A percentile compares a stretch with the other conserved stretches of the same genome.
Evolutionary conservation across 2,888 invertebrate species (phyloP).

Genomic region (Phortica magna): DNA sequence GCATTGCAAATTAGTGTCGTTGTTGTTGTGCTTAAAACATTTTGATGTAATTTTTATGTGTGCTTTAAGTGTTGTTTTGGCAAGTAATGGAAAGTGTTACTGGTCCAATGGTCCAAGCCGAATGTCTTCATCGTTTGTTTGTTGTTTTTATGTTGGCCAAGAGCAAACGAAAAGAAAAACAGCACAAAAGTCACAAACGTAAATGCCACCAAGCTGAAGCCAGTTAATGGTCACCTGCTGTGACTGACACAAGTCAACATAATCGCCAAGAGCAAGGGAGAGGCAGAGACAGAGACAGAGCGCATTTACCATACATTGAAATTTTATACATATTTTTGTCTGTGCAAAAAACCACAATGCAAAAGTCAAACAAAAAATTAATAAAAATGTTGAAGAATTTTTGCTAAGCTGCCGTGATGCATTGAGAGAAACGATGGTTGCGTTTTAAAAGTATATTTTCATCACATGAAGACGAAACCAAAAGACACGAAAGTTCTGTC

Average conservation of each 20-base stretch:
- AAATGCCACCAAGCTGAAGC: constrained; percentile 36
- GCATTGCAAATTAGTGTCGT: constrained; percentile 36
- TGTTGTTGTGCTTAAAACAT: constrained; percentile 25
- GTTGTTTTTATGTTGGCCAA: constrained; percentile 29
- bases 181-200: constrained; percentile 47
- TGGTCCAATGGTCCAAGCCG: constrained; percentile 38
- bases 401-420: not conserved
- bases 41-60: not conserved
- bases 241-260: constrained; percentile 66
- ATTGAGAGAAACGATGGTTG: not conserved
- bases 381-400: constrained; percentile 51
- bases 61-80: not conserved
- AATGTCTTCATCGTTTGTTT: constrained; percentile 44
- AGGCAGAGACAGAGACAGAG: constrained; percentile 15
- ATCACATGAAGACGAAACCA: too few relatives aligned
- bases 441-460: not conserved
- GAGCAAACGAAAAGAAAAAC: constrained; percentile 58
- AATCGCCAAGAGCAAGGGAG: constrained; percentile 39
- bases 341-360: constrained; percentile 67
- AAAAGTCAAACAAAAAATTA: constrained; percentile 73
- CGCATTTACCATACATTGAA: constrained; percentile 9
- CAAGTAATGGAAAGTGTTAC: constrained; percentile 30
- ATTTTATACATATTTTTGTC: not conserved
- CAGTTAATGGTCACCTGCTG: constrained; percentile 71
- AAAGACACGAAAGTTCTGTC: too few relatives aligned